A percentile compares a stretch with the other conserved stretches of the same genome.
These are phyloP conservation scores for Cladopsammia gracilis DNA, from an alignment of 64 coral and sea anemone species.

Conservation along the genomic window DNA sequence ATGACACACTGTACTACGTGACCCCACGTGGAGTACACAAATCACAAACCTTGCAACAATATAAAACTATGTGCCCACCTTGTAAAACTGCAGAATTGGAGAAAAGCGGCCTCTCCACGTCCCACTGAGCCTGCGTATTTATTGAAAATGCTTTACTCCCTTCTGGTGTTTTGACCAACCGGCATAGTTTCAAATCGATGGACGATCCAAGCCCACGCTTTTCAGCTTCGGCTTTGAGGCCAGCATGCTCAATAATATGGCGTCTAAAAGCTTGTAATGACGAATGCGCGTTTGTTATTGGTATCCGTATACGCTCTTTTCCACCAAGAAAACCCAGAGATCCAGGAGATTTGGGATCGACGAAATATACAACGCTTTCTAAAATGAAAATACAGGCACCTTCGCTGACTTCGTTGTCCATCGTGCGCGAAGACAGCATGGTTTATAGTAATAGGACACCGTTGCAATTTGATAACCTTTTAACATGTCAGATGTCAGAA, in stretches of 20 bases:
- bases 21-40: not conserved
- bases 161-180: not conserved
- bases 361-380: too few species aligned
- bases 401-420: too few species aligned
- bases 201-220: slow-evolving; percentile 36
- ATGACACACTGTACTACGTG: slow-evolving; percentile 34
- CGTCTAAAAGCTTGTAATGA: not conserved
- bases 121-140: slow-evolving; percentile 14
- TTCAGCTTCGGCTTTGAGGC: slow-evolving; percentile 16
- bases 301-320: not conserved
- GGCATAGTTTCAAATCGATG: slow-evolving; percentile 17
- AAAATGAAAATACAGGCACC: too few species aligned
- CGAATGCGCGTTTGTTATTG: not conserved
- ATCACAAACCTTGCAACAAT: slow-evolving; percentile 21
- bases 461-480: too few species aligned
- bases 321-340: not conserved
- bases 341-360: too few species aligned
- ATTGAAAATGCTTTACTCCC: slow-evolving; percentile 3
- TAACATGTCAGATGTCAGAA: too few species aligned
- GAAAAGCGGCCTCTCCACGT: slow-evolving; percentile 32
- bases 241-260: not conserved
- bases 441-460: too few species aligned
- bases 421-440: too few species aligned
- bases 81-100: slow-evolving; percentile 7
- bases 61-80: slow-evolving; percentile 3